Evolutionary conservation across 2,113 vertebrate species (phyloP).

Genomic region (Urocynchramus pylzowi): DNA sequence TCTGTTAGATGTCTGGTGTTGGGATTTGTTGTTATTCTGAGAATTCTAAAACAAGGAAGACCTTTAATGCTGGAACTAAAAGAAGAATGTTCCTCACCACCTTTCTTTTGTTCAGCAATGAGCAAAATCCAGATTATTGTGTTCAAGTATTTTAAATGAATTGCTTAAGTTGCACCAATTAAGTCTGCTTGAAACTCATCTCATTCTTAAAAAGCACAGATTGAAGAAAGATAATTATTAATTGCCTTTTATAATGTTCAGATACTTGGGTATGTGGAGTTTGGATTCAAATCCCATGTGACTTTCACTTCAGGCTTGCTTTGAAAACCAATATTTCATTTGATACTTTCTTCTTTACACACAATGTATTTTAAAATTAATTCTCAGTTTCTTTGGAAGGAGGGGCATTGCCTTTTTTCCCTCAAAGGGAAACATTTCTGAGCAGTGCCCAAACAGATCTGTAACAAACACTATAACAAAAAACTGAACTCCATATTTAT

Average conservation of each 20-base stretch:
- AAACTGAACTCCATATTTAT: background rate
- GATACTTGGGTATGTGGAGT: background rate
- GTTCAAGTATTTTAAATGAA: background rate
- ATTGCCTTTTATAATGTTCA: background rate
- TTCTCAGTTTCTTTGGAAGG: background rate
- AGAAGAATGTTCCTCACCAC: background rate
- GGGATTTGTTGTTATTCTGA: background rate
- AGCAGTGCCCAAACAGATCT: background rate
- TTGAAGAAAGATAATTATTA: background rate
- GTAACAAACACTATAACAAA: background rate
- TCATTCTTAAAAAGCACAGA: background rate
- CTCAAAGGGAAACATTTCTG: background rate
- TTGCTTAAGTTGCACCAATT: background rate
- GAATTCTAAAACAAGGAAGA: background rate
- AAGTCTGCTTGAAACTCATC: background rate
- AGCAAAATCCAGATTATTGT: background rate
- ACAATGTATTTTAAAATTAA: background rate
- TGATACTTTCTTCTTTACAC: background rate
- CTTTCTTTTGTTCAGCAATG: background rate
- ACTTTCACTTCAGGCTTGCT: background rate
- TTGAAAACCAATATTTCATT: background rate
- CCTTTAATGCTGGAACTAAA: background rate
- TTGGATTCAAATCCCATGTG: background rate
- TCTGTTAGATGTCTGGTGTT: background rate
- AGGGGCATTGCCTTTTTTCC: accelerated